Base-by-base conservation (phyloP, 2,797 vertebrate species). In the Helarctos malayanus region DNA sequence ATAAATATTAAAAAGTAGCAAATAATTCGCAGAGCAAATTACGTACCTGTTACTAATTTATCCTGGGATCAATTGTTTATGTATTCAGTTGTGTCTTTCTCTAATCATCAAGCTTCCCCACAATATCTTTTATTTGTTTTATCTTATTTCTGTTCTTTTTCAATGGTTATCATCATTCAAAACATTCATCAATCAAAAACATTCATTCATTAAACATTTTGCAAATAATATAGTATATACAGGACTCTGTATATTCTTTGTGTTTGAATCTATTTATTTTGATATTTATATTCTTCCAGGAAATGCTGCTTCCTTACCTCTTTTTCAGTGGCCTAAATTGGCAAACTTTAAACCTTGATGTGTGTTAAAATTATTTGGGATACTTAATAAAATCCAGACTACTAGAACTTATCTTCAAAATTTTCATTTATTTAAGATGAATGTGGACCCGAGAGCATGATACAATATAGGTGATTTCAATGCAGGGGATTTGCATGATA, bases 1-100 rank as follows among this genome's bases (percentile, higher is more conserved):
- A 76, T 83, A 54, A 87, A 47, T n/a, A 13, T 69, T 91, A 59
- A 69, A 52, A 59, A 38, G 25, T 52, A 61, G 5, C 49, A 92
- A 81, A 32, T 59, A 89, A 87, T 82, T 92, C 52, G 83, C 57
- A 93, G 41, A 81, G 49, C 14, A 90, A 78, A 78, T 56, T 63
- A 1, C 35, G 6, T n/a, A 16, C 32, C 23, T 21, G 8, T 91
- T 68, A 87, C 7, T 80, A 29, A 71, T 73, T 56, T 95, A 82
- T 29, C 54, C 8, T 14, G 6, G 7, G 6, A 59, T 68, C 23
- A 49, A 7, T 78, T 76, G 10, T 45, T 56, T n/a, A 25, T 13
- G 5, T 47, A 35, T 80, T 80, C 80, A 76, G 57, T 45, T 75
- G n/a, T 25, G 2, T 87, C 7, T 68, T 84, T 76, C 27, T 45